Evolutionary conservation across 2,888 invertebrate genomes (phyloP).

Genomic region (Oscheius onirici): DNA sequence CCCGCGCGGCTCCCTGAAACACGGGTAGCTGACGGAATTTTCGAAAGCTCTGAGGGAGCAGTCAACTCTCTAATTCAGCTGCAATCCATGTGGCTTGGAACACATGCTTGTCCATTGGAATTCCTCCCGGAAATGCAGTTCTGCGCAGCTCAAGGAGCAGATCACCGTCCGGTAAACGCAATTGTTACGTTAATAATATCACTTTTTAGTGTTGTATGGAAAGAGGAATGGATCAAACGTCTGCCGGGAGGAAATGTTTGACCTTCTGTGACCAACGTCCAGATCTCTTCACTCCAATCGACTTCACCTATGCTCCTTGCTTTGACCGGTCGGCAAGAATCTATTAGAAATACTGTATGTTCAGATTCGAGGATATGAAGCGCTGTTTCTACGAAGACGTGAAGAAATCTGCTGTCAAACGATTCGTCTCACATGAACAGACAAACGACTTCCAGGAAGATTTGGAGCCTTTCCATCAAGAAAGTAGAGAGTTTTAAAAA

Average conservation of each 20-base stretch:
- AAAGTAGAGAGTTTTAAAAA: neutral
- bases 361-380: constrained; percentile 62
- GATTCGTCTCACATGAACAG: constrained; percentile 60
- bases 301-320: constrained; percentile 56
- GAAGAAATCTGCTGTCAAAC: constrained; percentile 6
- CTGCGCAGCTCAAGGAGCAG: constrained; percentile 63
- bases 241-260: constrained; percentile 62
- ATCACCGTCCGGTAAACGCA: constrained; percentile 48
- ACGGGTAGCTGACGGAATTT: no score
- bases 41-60: neutral
- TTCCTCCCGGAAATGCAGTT: constrained; percentile 66
- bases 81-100: constrained; percentile 64
- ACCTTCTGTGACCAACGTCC: constrained; percentile 63
- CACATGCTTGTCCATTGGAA: constrained; percentile 62
- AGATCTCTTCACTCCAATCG: constrained; percentile 61
- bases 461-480: neutral
- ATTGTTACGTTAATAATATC: neutral
- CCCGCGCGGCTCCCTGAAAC: no score
- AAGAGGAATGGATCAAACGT: constrained; percentile 51
- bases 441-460: constrained; percentile 44
- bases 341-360: neutral
- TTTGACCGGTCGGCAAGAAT: constrained; percentile 59
- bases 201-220: constrained; percentile 49
- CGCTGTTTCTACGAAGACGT: constrained; percentile 66
- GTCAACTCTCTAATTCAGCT: constrained; percentile 45